Evolutionary conservation across 2,888 invertebrate species (phyloP).

Genomic region (Diadegma fenestrale): DNA sequence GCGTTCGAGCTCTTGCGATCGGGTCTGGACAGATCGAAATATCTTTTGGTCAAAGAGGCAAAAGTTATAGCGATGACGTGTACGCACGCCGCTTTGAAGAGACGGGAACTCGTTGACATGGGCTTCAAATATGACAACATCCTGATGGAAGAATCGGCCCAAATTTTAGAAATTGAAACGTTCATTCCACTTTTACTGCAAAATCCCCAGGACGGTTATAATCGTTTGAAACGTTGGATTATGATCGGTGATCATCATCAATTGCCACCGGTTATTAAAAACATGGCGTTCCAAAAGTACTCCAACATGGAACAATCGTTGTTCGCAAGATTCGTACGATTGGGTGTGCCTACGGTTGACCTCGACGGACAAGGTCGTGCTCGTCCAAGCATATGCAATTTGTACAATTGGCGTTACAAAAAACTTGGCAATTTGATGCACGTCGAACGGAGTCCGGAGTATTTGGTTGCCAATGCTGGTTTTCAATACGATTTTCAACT

Average conservation of each 20-base stretch:
- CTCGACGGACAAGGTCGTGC: constrained; percentile 99
- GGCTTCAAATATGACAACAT: constrained; percentile 99
- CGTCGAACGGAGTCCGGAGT: constrained; percentile 93
- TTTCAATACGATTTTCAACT: constrained; percentile 97
- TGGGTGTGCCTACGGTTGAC: constrained; percentile 98
- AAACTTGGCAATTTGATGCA: constrained; percentile 97
- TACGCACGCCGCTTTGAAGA: constrained; percentile 98
- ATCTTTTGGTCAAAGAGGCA: constrained; percentile 98
- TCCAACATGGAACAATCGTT: constrained; percentile 99
- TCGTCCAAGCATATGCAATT: constrained; percentile 94
- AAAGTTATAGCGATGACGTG: constrained; percentile 99
- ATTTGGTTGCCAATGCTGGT: constrained; percentile 96
- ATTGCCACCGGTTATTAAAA: constrained; percentile 99
- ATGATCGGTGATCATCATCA: constrained; percentile 99
- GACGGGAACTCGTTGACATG: constrained; percentile 97
- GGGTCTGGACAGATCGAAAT: constrained; percentile 97
- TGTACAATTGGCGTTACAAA: constrained; percentile 99
- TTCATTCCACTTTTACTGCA: constrained; percentile 99
- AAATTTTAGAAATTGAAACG: constrained; percentile 99
- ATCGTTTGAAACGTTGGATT: constrained; percentile 99
- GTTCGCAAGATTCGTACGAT: constrained; percentile 97
- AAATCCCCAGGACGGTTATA: constrained; percentile 98
- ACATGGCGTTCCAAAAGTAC: constrained; percentile 99
- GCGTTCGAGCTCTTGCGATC: constrained; percentile 98
- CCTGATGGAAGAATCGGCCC: constrained; percentile 99